phyloP scores from a whole-genome alignment of 2,888 invertebrate genomes.

The Hermaeophaga mercurialis region DNA sequence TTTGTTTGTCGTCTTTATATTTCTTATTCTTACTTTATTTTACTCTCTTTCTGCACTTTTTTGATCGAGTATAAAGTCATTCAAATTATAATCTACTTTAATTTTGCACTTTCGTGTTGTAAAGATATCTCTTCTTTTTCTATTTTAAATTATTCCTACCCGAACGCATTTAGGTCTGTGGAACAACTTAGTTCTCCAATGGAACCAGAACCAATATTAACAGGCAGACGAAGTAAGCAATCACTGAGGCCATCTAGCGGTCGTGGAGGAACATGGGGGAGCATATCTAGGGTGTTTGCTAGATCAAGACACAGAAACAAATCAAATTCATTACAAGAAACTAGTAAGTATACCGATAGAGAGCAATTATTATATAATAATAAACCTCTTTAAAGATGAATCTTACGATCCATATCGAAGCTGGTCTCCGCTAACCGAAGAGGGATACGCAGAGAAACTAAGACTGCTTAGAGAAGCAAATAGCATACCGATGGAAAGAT shows the following conservation, averaged over 20 bases:
- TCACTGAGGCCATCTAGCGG: conserved; percentile 59
- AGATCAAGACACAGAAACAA: conserved; percentile 83
- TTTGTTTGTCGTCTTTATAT: no score
- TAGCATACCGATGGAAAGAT: conserved; percentile 83
- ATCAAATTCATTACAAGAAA: conserved; percentile 69
- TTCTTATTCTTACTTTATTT: no score
- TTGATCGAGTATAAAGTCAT: no score
- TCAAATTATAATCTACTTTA: no score
- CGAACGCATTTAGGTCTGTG: conserved; percentile 73
- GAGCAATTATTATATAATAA: not conserved
- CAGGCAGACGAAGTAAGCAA: conserved; percentile 55
- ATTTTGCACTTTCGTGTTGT: no score
- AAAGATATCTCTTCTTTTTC: no score
- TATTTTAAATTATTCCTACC: no score
- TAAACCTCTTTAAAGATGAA: conserved; percentile 44
- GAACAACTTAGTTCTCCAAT: conserved; percentile 84
- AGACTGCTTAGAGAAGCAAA: conserved; percentile 79
- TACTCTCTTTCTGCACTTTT: no score
- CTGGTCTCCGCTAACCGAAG: conserved; percentile 72
- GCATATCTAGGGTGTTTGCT: conserved; percentile 88
- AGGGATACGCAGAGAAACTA: conserved; percentile 78
- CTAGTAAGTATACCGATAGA: conserved; percentile 55
- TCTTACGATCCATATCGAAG: conserved; percentile 62
- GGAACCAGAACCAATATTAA: conserved; percentile 65
- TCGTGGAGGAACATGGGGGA: conserved; percentile 86